Evolutionary conservation across 2,113 vertebrate genomes (phyloP), one percentile per base, ranked within the genome.

Genomic region (Trichechus manatus): DNA sequence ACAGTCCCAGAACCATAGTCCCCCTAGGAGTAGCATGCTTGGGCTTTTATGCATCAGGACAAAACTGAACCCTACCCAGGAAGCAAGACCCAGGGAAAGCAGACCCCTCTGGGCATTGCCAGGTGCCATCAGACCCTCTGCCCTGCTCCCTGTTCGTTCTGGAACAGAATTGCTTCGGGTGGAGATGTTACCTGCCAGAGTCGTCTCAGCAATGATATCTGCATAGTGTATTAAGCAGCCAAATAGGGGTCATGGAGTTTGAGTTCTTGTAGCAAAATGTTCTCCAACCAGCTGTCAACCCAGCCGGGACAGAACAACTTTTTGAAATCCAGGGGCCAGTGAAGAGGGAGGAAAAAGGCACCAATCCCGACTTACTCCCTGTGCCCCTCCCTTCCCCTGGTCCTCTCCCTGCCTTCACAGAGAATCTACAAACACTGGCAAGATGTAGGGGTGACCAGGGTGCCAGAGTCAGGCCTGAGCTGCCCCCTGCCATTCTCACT

Each of bases 211-310:
- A 94, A 44, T 72, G 68, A 39, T 81, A 91, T 85, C 90, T 47
- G 61, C 77, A 56, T 0, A 0, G 59, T 56, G 66, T 75, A 64
- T 39, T 82, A 61, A 75, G 74, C 80, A 96, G 78, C 61, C 78
- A 96, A 95, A 72, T 56, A 59, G 61, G 53, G 50, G 39, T 42
- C 87, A 19, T 10, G 17, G 85, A 89, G 53, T 92, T 91, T 78
- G 84, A 97, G 42, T 66, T 93, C 68, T 97, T 89, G 93, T 92
- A 92, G 88, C 66, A 92, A 97, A 96, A 93, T 80, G 29, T 82
- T 95, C 90, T 94, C 94, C 88, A 56, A 59, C 13, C 39, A 88
- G 68, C 87, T 39, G 39, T 61, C 79, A 83, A 75, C 64, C 93
- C 89, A 89, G 42, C 0, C 0, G 63, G 68, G 50, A 92, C 42